Percentiles rank a stretch among this genome's conserved stretches.
phyloP scores from a whole-genome alignment of 2,888 invertebrate genomes.

The Mechanitis messenoides region DNA sequence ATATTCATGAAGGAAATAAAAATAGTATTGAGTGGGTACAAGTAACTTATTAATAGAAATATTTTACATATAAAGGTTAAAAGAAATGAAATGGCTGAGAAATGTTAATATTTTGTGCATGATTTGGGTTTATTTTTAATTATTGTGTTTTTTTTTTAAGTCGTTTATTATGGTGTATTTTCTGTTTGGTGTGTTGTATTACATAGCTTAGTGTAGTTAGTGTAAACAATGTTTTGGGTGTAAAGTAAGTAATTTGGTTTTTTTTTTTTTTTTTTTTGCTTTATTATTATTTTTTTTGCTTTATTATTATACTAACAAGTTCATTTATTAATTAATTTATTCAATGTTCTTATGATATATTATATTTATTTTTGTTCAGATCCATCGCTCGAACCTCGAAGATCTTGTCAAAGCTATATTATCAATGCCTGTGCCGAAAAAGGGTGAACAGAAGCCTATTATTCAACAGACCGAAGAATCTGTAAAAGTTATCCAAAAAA shows the following conservation, averaged over 20 bases:
- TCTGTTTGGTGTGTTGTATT: slow-evolving; percentile 24
- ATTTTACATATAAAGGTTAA: too few species aligned
- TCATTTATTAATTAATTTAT: slow-evolving; percentile 15
- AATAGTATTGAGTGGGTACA: too few species aligned
- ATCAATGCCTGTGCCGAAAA: slow-evolving; percentile 64
- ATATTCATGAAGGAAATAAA: too few species aligned
- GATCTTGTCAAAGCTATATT: slow-evolving; percentile 65
- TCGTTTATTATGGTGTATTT: slow-evolving; percentile 14
- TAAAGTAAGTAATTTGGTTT: slow-evolving; percentile 30
- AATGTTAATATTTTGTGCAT: background rate
- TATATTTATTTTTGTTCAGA: slow-evolving; percentile 48
- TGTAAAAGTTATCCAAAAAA: slow-evolving; percentile 39
- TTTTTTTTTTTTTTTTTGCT: slow-evolving; percentile 17
- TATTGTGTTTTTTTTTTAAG: slow-evolving; percentile 24
- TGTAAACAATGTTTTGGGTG: slow-evolving; percentile 13
- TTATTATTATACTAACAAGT: slow-evolving; percentile 20
- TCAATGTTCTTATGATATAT: slow-evolving; percentile 10
- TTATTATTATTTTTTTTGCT: slow-evolving; percentile 7
- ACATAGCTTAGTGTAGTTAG: slow-evolving; percentile 27
- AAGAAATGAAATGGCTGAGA: too few species aligned
- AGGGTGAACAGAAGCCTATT: slow-evolving; percentile 50
- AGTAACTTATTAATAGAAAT: too few species aligned
- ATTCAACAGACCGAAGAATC: slow-evolving; percentile 48
- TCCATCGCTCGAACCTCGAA: slow-evolving; percentile 76
- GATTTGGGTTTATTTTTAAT: background rate